Conservation (phyloP, 2,888 invertebrate genomes). For the Sycophila texana region DNA sequence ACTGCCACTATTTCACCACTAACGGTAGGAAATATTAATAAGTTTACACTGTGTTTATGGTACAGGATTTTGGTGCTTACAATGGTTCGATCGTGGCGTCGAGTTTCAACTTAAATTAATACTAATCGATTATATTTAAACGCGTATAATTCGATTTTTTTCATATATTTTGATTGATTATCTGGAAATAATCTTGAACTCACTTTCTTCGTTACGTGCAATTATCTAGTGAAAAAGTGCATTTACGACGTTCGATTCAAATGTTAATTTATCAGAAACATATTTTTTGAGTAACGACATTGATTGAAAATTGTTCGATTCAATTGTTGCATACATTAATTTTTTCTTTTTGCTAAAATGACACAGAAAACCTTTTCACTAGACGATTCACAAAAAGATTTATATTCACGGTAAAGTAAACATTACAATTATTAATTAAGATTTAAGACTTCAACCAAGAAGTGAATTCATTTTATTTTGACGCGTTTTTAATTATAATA, state of each 20-base stretch:
- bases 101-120: slow-evolving; percentile 19
- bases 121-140: slow-evolving; percentile 11
- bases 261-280: not conserved
- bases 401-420: too few species aligned
- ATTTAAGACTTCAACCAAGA: too few species aligned
- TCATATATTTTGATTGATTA: not conserved
- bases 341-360: too few species aligned
- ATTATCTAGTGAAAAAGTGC: slow-evolving; percentile 18
- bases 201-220: slow-evolving; percentile 11
- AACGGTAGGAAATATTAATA: slow-evolving; percentile 36
- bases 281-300: not conserved
- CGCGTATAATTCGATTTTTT: slow-evolving; percentile 16
- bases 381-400: too few species aligned
- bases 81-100: slow-evolving; percentile 40
- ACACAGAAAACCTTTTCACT: too few species aligned
- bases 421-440: too few species aligned
- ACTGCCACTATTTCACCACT: slow-evolving; percentile 17
- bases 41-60: slow-evolving; percentile 41
- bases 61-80: slow-evolving; percentile 47
- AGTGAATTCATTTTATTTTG: too few species aligned
- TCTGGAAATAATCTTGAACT: slow-evolving; percentile 24
- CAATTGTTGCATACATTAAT: too few species aligned
- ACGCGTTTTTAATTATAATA: too few species aligned
- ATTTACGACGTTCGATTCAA: not conserved
- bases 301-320: not conserved